Percentiles rank a stretch among this genome's conserved stretches.
Conservation (phyloP, 2,888 invertebrate genomes). For the Tanypteryx hageni region DNA sequence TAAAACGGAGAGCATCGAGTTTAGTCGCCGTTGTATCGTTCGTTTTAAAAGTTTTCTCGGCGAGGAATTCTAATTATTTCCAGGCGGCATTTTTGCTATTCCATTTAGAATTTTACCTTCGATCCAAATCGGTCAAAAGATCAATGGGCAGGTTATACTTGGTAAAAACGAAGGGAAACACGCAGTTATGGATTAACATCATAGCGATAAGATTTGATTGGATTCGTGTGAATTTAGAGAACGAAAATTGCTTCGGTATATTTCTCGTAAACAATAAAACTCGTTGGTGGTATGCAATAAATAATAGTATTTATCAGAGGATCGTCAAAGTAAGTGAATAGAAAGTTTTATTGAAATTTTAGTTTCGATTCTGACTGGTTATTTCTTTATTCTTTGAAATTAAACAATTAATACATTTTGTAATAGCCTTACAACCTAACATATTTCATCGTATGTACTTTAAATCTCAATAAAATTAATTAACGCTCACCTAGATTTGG, state of each 20-base stretch:
- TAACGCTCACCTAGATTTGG: too few relatives aligned
- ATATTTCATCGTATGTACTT: too few relatives aligned
- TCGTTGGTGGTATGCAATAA: too few relatives aligned
- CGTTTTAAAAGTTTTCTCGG: background rate
- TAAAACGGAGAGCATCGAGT: background rate
- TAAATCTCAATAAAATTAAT: too few relatives aligned
- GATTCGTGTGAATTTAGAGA: background rate
- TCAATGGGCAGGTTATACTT: background rate
- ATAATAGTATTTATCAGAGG: too few relatives aligned
- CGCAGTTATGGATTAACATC: background rate
- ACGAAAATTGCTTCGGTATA: background rate
- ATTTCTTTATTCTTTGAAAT: too few relatives aligned
- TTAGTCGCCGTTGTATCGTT: background rate
- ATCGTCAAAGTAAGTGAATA: too few relatives aligned
- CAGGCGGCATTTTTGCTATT: background rate
- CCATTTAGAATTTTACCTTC: background rate
- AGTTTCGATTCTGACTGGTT: too few relatives aligned
- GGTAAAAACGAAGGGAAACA: background rate
- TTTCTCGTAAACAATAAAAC: too few relatives aligned
- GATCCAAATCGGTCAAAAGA: background rate
- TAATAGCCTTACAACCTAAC: too few relatives aligned
- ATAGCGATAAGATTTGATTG: background rate
- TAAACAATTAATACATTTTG: too few relatives aligned
- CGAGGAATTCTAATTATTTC: conserved; percentile 13
- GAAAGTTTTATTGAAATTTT: too few relatives aligned